These are phyloP conservation scores for Sphaerodactylus townsendi DNA, from an alignment of 2,113 vertebrate species.

Conservation along the genomic window DNA sequence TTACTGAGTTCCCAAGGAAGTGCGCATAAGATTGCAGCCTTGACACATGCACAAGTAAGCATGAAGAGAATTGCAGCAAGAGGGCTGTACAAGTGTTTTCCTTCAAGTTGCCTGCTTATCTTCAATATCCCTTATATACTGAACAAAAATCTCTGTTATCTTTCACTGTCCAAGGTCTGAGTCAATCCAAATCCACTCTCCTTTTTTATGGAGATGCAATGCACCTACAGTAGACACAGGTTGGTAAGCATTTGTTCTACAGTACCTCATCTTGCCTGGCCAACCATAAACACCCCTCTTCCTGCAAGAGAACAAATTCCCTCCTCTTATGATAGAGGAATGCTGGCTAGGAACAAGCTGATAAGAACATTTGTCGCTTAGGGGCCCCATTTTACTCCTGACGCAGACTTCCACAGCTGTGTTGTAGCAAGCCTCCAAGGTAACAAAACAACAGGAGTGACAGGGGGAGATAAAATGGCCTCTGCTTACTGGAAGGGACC, in stretches of 20 bases:
- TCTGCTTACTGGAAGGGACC: slow-evolving; percentile 23
- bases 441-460: slow-evolving; percentile 2
- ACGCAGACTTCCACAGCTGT: background rate
- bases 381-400: background rate
- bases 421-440: slow-evolving; percentile 39
- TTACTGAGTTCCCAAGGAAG: background rate
- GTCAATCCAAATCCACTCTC: background rate
- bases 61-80: background rate
- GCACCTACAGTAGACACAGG: too few species aligned
- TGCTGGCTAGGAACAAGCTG: background rate
- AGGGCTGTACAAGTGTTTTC: background rate
- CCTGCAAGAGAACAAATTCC: background rate
- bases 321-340: background rate
- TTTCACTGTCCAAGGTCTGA: background rate
- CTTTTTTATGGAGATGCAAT: too few species aligned
- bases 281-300: too few species aligned
- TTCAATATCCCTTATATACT: background rate
- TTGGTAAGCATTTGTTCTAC: too few species aligned
- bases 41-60: background rate
- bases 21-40: background rate
- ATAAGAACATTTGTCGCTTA: background rate
- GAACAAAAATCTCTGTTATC: too few species aligned
- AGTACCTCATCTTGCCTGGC: background rate
- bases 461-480: slow-evolving; percentile 49
- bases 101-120: too few species aligned